Evolutionary conservation across 2,888 invertebrate species (phyloP), one percentile per base, ranked within the genome.

Genomic region (Ethmia dodecea): DNA sequence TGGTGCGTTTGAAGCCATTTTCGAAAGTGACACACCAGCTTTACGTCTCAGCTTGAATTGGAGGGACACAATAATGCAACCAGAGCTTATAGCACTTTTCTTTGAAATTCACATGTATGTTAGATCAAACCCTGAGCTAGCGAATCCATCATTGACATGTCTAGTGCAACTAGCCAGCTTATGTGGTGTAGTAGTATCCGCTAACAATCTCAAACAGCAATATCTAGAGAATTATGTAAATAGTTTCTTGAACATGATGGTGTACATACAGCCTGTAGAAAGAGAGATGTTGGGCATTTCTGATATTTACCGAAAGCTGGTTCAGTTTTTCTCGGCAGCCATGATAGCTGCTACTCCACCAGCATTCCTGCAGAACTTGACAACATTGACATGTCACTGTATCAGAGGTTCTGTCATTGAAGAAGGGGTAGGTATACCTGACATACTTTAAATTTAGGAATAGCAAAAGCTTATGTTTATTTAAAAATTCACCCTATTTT

Each of bases 31-130:
- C 47, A 89, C 79, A 8, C 89, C 89, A 1, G 86, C 90, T 1
- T 71, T 93, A 30, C 86, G 95, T 11, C 87, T 86, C 87, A 60
- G 89, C 90, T 33, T 89, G 10, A 74, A 71, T 48, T 97, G 96
- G 96, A 86, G 88, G 38, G 93, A 94, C 42, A 88, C 93, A 0
- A 90, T 96, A 45, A 81, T 94, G 45, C 91, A 94, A 56, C 91
- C 93, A 2, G 89, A 90, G 43, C 79, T 95, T 10, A 69, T 94
- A 30, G 88, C 92, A n/a, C 70, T 96, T 24, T 93, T 95, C 79
- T 96, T 95, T 64, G 91, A 92, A 63, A 84, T 94, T 20, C 95
- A 96, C 71, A 91, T 92, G 88, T 93, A 94, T 79, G 92, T 96
- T 3, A 88, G 95, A 29, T 88, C 90, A 28, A 90, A 92, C 60